Conservation (phyloP, 2,113 vertebrate species). For the Spea multiplicata region DNA sequence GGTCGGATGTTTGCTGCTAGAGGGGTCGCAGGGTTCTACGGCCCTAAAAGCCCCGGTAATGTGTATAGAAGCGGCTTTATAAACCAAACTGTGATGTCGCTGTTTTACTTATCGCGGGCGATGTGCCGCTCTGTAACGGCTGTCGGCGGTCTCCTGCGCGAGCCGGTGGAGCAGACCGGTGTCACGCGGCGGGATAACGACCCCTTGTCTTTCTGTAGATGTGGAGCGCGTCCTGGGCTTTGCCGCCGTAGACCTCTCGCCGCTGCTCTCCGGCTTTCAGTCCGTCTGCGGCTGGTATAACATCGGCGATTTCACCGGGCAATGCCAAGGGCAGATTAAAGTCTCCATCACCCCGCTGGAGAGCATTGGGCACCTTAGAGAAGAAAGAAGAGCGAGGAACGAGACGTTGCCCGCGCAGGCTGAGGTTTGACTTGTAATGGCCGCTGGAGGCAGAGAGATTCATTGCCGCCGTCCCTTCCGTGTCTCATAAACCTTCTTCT, state of each 20-base stretch:
- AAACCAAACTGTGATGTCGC: too few species aligned
- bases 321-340: conserved; percentile 92
- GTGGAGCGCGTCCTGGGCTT: conserved; percentile 89
- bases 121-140: too few species aligned
- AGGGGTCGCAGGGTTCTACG: too few species aligned
- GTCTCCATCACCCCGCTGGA: conserved; percentile 84
- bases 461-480: too few species aligned
- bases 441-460: too few species aligned
- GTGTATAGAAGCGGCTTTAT: too few species aligned
- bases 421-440: background rate
- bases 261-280: conserved; percentile 88
- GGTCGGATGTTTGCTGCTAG: too few species aligned
- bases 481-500: background rate
- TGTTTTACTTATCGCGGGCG: too few species aligned
- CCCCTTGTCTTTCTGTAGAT: conserved; percentile 60
- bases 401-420: conserved; percentile 20
- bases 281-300: conserved; percentile 96
- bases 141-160: too few species aligned
- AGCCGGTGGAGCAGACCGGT: too few species aligned
- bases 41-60: too few species aligned
- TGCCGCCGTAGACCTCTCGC: conserved; percentile 87
- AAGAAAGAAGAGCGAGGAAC: conserved; percentile 66
- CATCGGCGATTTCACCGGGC: conserved; percentile 86
- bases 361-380: conserved; percentile 66
- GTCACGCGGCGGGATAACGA: too few species aligned